Percentiles rank a stretch among this genome's conserved stretches.
These are phyloP conservation scores for Mermis nigrescens DNA, from an alignment of 2,888 invertebrate species.

Conservation along the genomic window DNA sequence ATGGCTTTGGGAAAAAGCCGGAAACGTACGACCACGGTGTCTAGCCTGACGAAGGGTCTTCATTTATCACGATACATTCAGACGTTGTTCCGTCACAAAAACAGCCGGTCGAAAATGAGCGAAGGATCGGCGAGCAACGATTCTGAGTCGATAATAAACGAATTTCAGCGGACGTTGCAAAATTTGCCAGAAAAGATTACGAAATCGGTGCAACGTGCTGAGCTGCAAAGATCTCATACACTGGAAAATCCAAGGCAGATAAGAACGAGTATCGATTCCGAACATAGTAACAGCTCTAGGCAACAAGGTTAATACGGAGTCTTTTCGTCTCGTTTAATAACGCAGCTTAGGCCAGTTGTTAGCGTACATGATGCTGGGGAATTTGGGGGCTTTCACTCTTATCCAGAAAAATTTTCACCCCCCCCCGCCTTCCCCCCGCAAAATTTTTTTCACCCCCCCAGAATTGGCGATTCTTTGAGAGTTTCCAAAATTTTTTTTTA, in stretches of 20 bases:
- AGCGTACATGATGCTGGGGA: too few relatives aligned
- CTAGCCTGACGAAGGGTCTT: slow-evolving; percentile 13
- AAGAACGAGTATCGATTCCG: not conserved
- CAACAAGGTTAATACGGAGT: too few relatives aligned
- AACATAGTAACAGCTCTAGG: not conserved
- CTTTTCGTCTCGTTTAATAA: too few relatives aligned
- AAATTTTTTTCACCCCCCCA: too few relatives aligned
- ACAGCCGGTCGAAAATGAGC: not conserved
- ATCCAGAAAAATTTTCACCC: too few relatives aligned
- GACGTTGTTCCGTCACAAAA: slow-evolving; percentile 21
- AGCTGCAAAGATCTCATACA: slow-evolving; percentile 1
- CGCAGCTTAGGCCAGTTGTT: too few relatives aligned
- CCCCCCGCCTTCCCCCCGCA: too few relatives aligned
- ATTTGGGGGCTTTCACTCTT: too few relatives aligned
- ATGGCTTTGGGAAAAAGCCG: not conserved
- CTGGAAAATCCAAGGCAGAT: slow-evolving; percentile 2
- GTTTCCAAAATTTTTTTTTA: too few relatives aligned
- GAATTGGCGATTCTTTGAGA: too few relatives aligned
- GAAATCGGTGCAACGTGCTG: too few relatives aligned
- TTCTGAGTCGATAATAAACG: slow-evolving; percentile 26
- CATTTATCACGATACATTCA: slow-evolving; percentile 30
- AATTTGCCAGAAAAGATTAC: slow-evolving; percentile 17
- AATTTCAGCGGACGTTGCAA: slow-evolving; percentile 28
- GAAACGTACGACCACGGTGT: not conserved
- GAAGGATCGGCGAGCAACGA: slow-evolving; percentile 14